These are phyloP conservation scores for Sycophila texana DNA, from an alignment of 2,888 invertebrate species.

Conservation along the genomic window DNA sequence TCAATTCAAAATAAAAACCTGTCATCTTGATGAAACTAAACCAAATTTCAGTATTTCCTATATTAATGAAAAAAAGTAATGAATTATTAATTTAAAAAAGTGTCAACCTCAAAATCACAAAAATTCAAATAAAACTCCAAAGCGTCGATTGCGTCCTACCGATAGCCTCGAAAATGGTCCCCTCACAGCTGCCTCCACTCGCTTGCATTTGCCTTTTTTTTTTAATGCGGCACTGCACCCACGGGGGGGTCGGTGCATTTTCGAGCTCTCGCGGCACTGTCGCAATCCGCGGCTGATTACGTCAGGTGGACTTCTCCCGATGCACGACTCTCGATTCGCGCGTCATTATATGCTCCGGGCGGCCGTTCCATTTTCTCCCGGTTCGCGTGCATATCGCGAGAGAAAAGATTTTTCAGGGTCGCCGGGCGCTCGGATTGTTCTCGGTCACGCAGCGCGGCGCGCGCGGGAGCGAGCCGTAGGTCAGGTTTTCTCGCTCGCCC, in stretches of 20 bases:
- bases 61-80: too few species aligned
- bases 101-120: too few species aligned
- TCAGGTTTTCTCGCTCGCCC: conserved; percentile 43
- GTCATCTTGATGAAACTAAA: too few species aligned
- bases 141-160: too few species aligned
- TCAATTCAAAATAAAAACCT: too few species aligned
- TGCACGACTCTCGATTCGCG: conserved; percentile 48
- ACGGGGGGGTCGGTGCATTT: too few species aligned
- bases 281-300: conserved; percentile 42
- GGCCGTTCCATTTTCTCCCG: conserved; percentile 42
- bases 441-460: conserved; percentile 29
- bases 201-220: too few species aligned
- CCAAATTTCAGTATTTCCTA: too few species aligned
- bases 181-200: too few species aligned
- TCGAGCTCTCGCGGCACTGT: neutral
- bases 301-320: conserved; percentile 27
- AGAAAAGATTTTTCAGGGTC: conserved; percentile 50
- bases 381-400: conserved; percentile 28
- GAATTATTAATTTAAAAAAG: too few species aligned
- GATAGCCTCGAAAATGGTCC: too few species aligned
- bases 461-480: conserved; percentile 18
- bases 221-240: neutral
- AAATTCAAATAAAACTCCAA: too few species aligned
- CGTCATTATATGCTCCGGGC: neutral
- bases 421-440: conserved; percentile 20